Base-by-base conservation (phyloP, 2,113 vertebrate species). In the Rallus limicola region DNA sequence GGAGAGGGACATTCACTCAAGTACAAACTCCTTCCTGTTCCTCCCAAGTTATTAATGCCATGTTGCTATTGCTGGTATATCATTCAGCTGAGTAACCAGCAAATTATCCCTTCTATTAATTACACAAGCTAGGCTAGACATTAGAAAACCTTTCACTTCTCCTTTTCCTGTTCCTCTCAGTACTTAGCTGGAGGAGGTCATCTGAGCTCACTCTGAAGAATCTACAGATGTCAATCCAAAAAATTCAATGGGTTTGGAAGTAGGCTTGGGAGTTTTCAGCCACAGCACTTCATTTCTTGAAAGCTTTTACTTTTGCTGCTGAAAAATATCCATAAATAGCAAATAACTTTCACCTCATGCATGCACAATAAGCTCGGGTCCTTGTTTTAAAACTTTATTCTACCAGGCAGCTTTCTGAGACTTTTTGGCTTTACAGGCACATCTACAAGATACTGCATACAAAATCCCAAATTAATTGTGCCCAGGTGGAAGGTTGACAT, bases 71-170 rank as follows among this genome's bases (percentile, higher is more conserved):
- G 50, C 84, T 86, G 77, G 60, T 42, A 28, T 82, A 70, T 34
- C 71, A 75, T 77, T 74, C 86, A 92, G 44, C 55, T 78, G 79
- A 95, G 60, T 82, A 95, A 85, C 38, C 59, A 87, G 56, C 46
- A 93, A 94, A 76, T 71, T 67, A 89, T 42, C 33, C 34, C 48
- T 76, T 92, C 72, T 83, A 40, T 82, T 95, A 95, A 91, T 93
- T 89, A 91, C 20, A 59, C 10, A 87, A 75, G 4, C 74, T n/a
- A 65, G 38, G 13, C 24, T 28, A 85, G 65, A 65, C 24, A 60
- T 53, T 29, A 88, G 50, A 74, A 84, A 96, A 75, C 33, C 21
- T 55, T 94, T 92, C 59, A 44, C 76, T 87, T 83, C 46, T 67
- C 68, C 42, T 85, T 67, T 91, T 77, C n/a, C 34, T 55, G 58